Conservation (phyloP, 1,140 invertebrate genomes). For the Drosophila jambulina region DNA sequence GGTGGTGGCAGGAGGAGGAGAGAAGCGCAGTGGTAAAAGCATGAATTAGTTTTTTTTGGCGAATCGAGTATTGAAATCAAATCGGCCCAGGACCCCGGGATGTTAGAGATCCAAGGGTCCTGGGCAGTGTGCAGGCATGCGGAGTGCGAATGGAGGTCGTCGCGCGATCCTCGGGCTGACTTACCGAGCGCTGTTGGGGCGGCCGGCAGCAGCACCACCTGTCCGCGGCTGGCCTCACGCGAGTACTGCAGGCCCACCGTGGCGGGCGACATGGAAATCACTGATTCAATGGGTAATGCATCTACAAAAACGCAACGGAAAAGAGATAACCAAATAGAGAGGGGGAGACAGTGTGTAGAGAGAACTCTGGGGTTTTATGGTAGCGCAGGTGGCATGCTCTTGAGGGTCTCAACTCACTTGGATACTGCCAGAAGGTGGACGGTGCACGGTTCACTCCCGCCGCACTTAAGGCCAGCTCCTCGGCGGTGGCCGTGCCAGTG, state of each 20-base stretch:
- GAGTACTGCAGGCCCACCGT: constrained; percentile 92
- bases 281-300: constrained; percentile 89
- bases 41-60: constrained; percentile 78
- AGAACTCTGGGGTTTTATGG: background rate
- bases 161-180: constrained; percentile 42
- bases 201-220: constrained; percentile 90
- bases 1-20: constrained; percentile 31
- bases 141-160: constrained; percentile 27
- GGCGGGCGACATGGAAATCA: constrained; percentile 89
- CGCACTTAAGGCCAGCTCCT: constrained; percentile 74
- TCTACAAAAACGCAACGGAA: constrained; percentile 85
- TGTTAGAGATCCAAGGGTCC: background rate
- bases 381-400: constrained; percentile 4
- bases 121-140: constrained; percentile 33
- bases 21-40: constrained; percentile 81
- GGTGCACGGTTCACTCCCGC: constrained; percentile 82
- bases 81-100: constrained; percentile 47
- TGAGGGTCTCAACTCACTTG: constrained; percentile 86
- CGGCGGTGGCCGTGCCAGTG: constrained; percentile 72
- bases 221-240: constrained; percentile 92
- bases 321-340: constrained; percentile 69
- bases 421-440: constrained; percentile 91
- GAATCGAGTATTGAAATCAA: constrained; percentile 54
- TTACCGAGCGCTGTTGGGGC: constrained; percentile 86
- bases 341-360: constrained; percentile 20